Evolutionary conservation across 1,140 invertebrate genomes (phyloP).

Genomic region (Littorina saxatilis): DNA sequence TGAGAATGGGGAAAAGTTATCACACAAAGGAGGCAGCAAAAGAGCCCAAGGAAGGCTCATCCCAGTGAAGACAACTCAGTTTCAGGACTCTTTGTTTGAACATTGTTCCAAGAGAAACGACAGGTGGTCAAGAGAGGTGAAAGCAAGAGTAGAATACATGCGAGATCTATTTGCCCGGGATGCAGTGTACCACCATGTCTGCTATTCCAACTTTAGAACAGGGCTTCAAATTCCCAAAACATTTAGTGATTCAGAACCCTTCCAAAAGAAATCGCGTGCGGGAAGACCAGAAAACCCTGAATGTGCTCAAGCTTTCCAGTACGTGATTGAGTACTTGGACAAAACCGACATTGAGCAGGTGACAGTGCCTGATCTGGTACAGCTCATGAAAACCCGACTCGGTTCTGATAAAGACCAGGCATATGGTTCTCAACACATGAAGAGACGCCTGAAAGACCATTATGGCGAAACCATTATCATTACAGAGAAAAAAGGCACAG

Average conservation of each 20-base stretch:
- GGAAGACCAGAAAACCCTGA: neutral
- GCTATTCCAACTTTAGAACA: too few species aligned
- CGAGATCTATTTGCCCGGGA: neutral
- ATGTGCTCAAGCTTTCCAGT: neutral
- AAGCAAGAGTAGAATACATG: neutral
- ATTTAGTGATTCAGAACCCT: neutral
- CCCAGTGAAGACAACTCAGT: too few species aligned
- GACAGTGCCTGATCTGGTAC: slow-evolving; percentile 44
- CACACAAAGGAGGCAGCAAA: too few species aligned
- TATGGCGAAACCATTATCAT: slow-evolving; percentile 45
- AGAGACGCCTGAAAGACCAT: slow-evolving; percentile 39
- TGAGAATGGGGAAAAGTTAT: too few species aligned
- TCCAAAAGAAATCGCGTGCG: neutral
- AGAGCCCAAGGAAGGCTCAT: too few species aligned
- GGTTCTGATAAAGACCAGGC: slow-evolving; percentile 47
- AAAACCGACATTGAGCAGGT: slow-evolving; percentile 48
- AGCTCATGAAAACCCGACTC: slow-evolving; percentile 38
- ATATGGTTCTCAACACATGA: slow-evolving; percentile 47
- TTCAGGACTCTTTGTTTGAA: too few species aligned
- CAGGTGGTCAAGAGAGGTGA: neutral
- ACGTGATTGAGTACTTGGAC: slow-evolving; percentile 34
- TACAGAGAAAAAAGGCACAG: slow-evolving; percentile 31
- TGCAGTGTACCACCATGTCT: too few species aligned
- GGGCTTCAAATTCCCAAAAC: too few species aligned
- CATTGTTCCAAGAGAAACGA: too few species aligned